Evolutionary conservation across 2,797 vertebrate genomes (phyloP).

Genomic region (Pagetopsis macropterus): DNA sequence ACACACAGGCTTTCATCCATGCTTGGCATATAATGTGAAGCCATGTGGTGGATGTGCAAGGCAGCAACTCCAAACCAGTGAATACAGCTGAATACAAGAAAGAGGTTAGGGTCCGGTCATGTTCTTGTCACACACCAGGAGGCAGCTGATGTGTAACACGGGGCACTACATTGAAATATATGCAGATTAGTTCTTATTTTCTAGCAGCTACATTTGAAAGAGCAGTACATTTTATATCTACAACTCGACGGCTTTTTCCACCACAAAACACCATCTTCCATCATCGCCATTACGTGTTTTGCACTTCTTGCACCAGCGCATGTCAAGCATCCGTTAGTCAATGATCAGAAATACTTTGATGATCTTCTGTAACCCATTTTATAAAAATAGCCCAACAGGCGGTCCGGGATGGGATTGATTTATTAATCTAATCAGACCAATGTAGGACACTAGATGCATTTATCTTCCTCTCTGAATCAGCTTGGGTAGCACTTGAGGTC

Average conservation of each 20-base stretch:
- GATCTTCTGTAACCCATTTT: slow-evolving; percentile 76
- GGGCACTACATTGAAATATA: slow-evolving; percentile 65
- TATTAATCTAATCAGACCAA: slow-evolving; percentile 83
- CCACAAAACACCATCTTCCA: neutral
- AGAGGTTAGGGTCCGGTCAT: slow-evolving; percentile 61
- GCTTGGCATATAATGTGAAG: too few species aligned
- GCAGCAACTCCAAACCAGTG: too few species aligned
- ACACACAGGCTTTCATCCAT: slow-evolving; percentile 35
- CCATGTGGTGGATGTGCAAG: too few species aligned
- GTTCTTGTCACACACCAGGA: slow-evolving; percentile 72
- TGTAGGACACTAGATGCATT: slow-evolving; percentile 78
- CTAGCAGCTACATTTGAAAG: slow-evolving; percentile 30
- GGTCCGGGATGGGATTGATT: slow-evolving; percentile 77
- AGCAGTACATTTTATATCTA: slow-evolving; percentile 35
- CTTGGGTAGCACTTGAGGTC: slow-evolving; percentile 77
- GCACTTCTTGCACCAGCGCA: slow-evolving; percentile 29
- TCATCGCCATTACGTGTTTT: slow-evolving; percentile 29
- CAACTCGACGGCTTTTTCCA: neutral
- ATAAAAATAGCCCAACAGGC: slow-evolving; percentile 75
- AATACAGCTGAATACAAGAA: slow-evolving; percentile 59
- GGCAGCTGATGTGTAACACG: slow-evolving; percentile 71
- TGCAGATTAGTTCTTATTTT: slow-evolving; percentile 68
- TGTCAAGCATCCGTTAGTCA: slow-evolving; percentile 47
- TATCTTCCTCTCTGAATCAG: slow-evolving; percentile 71
- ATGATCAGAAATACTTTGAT: slow-evolving; percentile 70